Conservation (phyloP, 2,888 invertebrate species). For the Unio delphinus region DNA sequence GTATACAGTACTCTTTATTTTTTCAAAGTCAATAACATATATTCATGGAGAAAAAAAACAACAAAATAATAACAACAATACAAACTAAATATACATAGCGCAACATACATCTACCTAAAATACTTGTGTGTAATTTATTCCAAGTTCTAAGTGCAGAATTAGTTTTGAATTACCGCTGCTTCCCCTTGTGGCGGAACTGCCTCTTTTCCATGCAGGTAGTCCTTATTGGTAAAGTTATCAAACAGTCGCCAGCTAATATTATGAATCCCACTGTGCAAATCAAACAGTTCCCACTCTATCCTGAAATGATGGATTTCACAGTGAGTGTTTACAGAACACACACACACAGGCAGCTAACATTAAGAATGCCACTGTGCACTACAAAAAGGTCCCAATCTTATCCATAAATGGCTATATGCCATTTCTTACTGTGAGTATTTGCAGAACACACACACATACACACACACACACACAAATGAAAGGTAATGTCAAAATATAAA, state of each 20-base stretch:
- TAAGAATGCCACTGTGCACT: conserved; percentile 36
- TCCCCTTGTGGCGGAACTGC: conserved; percentile 24
- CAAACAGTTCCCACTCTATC: conserved; percentile 41
- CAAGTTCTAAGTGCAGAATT: too few species aligned
- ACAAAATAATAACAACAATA: too few species aligned
- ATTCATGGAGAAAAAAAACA: too few species aligned
- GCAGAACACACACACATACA: too few species aligned
- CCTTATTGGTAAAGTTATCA: conserved; percentile 29
- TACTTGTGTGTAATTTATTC: too few species aligned
- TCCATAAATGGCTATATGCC: conserved; percentile 15
- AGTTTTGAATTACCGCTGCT: conserved; percentile 7
- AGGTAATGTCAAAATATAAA: too few species aligned
- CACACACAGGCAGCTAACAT: conserved; percentile 23
- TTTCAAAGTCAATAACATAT: too few species aligned
- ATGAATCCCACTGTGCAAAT: conserved; percentile 41
- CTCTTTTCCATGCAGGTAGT: conserved; percentile 32
- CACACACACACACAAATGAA: too few species aligned
- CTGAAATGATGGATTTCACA: conserved; percentile 14
- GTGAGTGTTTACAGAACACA: not conserved
- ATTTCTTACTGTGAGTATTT: too few species aligned
- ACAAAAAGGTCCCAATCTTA: conserved; percentile 42
- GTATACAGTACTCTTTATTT: too few species aligned
- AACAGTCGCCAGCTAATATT: conserved; percentile 34
- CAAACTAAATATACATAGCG: too few species aligned
- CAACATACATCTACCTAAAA: too few species aligned